Base-by-base conservation (phyloP, 2,113 vertebrate species). In the Polypterus senegalus region DNA sequence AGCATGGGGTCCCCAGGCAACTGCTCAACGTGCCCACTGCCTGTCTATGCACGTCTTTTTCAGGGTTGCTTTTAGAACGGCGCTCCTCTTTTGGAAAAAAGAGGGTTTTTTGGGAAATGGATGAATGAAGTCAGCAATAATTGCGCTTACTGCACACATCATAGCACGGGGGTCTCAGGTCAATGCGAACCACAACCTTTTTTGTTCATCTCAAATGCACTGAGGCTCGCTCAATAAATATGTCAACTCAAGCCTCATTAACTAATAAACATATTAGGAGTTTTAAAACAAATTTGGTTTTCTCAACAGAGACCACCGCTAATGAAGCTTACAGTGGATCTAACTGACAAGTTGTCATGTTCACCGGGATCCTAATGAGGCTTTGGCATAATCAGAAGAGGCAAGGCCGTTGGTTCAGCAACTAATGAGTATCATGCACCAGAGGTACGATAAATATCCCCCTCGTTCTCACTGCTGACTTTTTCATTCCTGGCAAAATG, bases 21-120 rank as follows among this genome's bases (percentile, higher is more conserved):
- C 27, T 27, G 27, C 27, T 2, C 27, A 27, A 27, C 27, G 27
- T 27, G 27, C 27, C 27, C 2, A 27, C 1, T 27, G 27, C 27
- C 27, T 27, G 27, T 2, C 27, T 27, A 27, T 27, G 27, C 27
- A 27, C 27, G 27, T 60, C 57, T 57, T 57, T 60, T 58, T n/a
- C 44, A 48, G 46, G 53, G 65, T 67, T 67, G 54, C 61, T 73
- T 71, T 61, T 47, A 47, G 57, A 9, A 47, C 57, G 57, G 53
- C 48, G 53, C 45, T 63, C 46, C 67, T 68, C 60, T 65, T 70
- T 74, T 70, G 27, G 2, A 27, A 27, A 27, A 27, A 27, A 27
- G 27, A 27, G 27, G 27, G 27, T 27, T 27, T 27, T 27, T 27
- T 27, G 27, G 27, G 27, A 27, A 27, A 27, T 27, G 27, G 27